Percentiles rank a stretch among this genome's conserved stretches.
These are phyloP conservation scores for Pteronura brasiliensis DNA, from an alignment of 2,113 vertebrate species.

Conservation along the genomic window DNA sequence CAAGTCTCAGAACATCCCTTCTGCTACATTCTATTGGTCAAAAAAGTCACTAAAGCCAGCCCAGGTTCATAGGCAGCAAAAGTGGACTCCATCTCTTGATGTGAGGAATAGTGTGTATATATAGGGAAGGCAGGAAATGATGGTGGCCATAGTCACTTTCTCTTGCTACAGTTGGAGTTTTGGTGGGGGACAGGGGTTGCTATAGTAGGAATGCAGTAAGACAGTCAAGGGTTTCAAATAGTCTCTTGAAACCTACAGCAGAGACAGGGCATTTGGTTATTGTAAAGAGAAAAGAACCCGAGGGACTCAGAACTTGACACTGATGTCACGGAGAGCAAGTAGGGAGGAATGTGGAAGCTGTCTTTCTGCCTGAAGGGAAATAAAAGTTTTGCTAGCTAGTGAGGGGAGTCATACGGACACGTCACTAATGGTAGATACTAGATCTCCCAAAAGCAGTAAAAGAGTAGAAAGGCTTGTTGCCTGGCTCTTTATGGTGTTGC, in stretches of 20 bases:
- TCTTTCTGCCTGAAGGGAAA: background rate
- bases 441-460: background rate
- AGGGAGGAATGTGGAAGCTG: background rate
- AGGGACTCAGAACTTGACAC: background rate
- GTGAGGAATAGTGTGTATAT: background rate
- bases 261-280: background rate
- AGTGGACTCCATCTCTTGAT: background rate
- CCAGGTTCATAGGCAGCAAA: background rate
- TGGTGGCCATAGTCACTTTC: background rate
- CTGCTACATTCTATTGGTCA: background rate
- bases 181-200: background rate
- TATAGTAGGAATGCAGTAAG: background rate
- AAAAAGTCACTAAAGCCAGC: background rate
- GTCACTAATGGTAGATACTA: background rate
- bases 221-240: background rate
- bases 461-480: background rate
- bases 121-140: background rate
- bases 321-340: background rate
- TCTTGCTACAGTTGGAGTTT: background rate
- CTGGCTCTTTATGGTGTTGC: background rate
- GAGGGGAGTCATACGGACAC: background rate
- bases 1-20: background rate
- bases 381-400: background rate
- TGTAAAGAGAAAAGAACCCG: background rate
- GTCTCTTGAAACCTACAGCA: background rate